Evolutionary conservation across 2,888 invertebrate species (phyloP).

Genomic region (Ormyrus pomaceus): DNA sequence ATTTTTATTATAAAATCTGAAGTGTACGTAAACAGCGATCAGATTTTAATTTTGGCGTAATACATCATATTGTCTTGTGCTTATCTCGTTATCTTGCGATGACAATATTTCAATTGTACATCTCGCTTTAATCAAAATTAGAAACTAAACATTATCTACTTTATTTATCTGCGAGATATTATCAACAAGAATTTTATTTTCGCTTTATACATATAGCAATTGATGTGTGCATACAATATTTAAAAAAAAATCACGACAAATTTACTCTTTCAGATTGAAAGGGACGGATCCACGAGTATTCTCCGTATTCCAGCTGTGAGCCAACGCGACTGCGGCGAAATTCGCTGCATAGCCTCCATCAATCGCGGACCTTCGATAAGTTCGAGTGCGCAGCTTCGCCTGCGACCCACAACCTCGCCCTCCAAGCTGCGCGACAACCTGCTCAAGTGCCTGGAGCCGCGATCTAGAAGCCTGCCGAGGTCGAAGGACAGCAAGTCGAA

Average conservation of each 20-base stretch:
- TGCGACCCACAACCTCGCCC: slow-evolving; percentile 56
- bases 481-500: slow-evolving; percentile 33
- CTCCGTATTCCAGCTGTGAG: slow-evolving; percentile 79
- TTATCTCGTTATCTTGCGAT: too few relatives aligned
- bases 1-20: too few relatives aligned
- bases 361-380: slow-evolving; percentile 68
- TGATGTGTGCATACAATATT: too few relatives aligned
- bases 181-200: too few relatives aligned
- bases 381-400: slow-evolving; percentile 68
- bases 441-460: slow-evolving; percentile 7
- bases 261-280: slow-evolving; percentile 74
- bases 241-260: neutral
- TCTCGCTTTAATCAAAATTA: too few relatives aligned
- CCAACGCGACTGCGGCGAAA: slow-evolving; percentile 77
- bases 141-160: too few relatives aligned
- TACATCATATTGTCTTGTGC: too few relatives aligned
- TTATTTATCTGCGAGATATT: too few relatives aligned
- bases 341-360: slow-evolving; percentile 73
- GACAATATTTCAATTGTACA: too few relatives aligned
- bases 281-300: slow-evolving; percentile 77
- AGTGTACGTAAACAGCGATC: too few relatives aligned
- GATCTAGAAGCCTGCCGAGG: slow-evolving; percentile 30
- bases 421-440: slow-evolving; percentile 20
- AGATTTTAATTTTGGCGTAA: too few relatives aligned
- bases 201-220: too few relatives aligned